Evolutionary conservation across 2,888 invertebrate genomes (phyloP).

Genomic region (Caenorhabditis sp.): DNA sequence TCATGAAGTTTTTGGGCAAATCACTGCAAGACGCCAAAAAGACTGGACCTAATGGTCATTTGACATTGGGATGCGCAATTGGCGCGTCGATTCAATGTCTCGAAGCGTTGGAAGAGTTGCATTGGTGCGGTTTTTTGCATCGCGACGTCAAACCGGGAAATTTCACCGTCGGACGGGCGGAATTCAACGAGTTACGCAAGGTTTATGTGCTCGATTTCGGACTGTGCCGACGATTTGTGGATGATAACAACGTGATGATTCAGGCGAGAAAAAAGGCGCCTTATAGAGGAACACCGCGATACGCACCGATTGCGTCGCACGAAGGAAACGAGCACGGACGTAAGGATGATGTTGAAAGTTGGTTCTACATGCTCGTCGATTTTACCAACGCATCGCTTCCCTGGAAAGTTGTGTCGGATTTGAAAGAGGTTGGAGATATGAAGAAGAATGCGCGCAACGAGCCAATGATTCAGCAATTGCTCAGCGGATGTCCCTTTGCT

Average conservation of each 20-base stretch:
- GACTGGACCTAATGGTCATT: conserved; percentile 45
- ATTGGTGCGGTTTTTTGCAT: conserved; percentile 54
- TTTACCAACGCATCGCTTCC: conserved; percentile 63
- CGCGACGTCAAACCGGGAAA: conserved; percentile 59
- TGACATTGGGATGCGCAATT: conserved; percentile 60
- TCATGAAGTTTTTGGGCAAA: conserved; percentile 60
- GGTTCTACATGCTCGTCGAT: conserved; percentile 64
- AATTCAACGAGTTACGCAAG: conserved; percentile 55
- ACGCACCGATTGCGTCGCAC: conserved; percentile 61
- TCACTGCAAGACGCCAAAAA: conserved; percentile 52
- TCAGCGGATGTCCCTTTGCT: conserved; percentile 34
- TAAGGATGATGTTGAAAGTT: conserved; percentile 60
- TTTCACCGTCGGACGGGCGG: conserved; percentile 61
- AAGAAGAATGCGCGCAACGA: conserved; percentile 35
- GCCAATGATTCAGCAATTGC: conserved; percentile 28
- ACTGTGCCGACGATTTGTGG: conserved; percentile 54
- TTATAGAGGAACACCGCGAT: conserved; percentile 62
- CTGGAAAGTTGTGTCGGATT: conserved; percentile 59
- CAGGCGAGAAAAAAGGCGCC: conserved; percentile 55
- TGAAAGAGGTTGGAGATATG: conserved; percentile 52
- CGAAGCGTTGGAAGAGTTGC: conserved; percentile 65
- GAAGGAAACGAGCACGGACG: conserved; percentile 52
- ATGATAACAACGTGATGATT: conserved; percentile 52
- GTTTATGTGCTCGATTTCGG: conserved; percentile 66
- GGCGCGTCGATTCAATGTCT: conserved; percentile 59